Evolutionary conservation across 2,888 invertebrate genomes (phyloP), one percentile per base, ranked within the genome.

Genomic region (Drosophila anceps): DNA sequence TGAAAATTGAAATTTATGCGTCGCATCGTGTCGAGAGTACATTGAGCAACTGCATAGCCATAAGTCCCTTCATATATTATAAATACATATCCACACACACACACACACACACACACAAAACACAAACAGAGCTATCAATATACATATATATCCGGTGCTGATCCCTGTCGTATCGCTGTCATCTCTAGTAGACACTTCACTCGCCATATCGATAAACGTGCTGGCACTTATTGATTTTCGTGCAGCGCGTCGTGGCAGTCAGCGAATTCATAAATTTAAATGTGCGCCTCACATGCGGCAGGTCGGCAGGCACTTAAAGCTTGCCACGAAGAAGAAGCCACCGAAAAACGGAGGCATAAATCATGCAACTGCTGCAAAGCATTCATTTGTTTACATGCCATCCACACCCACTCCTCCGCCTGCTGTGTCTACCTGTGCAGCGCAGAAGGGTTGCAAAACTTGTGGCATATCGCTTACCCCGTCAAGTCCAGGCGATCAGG

Each of bases 111-210:
- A 20, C 1, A 18, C 13, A 50, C 13, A 33, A 46, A 6, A 20
- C 1, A 18, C 13, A 50, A 13, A 33, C 20, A 44, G 13, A 33
- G 18, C 18, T 33, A 51, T 51, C 6, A 33, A 39, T 61, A 44
- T 31, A 43, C 24, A 39, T 51, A 60, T 72, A 74, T 67, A 62
- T 62, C 63, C 55, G 50, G 31, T 29, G 77, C 65, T 83, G 81
- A 85, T 81, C 86, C 91, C 84, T 90, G 89, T 70, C 78, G 76
- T 90, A 90, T 90, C 91, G 76, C 81, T 84, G 78, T 86, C 91
- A 90, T 88, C 88, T 78, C 66, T 75, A 59, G 67, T 63, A 69
- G 73, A 67, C 55, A 79, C 67, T 69, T 68, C 78, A 81, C 68
- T 81, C 64, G 33, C 54, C 54, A 37, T 69, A 76, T 73, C 82